Conservation (phyloP, 2,888 invertebrate species). For the Latheticus oryzae region DNA sequence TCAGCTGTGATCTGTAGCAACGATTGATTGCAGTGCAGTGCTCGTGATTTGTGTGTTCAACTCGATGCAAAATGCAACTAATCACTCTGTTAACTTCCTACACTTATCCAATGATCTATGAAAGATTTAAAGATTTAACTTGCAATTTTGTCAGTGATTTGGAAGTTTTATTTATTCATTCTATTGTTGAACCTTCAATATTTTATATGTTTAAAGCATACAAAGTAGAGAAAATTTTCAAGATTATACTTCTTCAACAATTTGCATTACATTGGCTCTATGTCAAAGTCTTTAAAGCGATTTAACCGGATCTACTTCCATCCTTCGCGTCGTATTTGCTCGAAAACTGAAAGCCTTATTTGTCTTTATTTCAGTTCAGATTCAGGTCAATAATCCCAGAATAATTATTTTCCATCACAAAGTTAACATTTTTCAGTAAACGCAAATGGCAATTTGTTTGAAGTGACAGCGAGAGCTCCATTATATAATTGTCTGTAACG, state of each 20-base stretch:
- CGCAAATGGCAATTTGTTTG: slow-evolving; percentile 3
- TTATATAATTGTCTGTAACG: slow-evolving; percentile 7
- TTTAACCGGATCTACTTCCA: slow-evolving; percentile 20
- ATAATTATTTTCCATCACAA: slow-evolving; percentile 11
- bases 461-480: neutral
- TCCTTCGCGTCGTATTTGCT: slow-evolving; percentile 7
- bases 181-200: too few relatives aligned
- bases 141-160: too few relatives aligned
- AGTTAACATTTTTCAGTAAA: slow-evolving; percentile 8
- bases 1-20: too few relatives aligned
- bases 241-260: slow-evolving; percentile 8
- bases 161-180: too few relatives aligned
- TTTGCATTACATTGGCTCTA: slow-evolving; percentile 16
- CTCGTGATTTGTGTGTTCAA: too few relatives aligned
- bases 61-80: too few relatives aligned
- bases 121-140: too few relatives aligned
- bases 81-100: too few relatives aligned
- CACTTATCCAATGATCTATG: too few relatives aligned
- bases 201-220: too few relatives aligned
- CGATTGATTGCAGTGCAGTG: too few relatives aligned
- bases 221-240: slow-evolving; percentile 8
- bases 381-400: slow-evolving; percentile 10
- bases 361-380: slow-evolving; percentile 8
- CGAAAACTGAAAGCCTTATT: slow-evolving; percentile 12
- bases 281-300: slow-evolving; percentile 23